Evolutionary conservation across 2,113 vertebrate genomes (phyloP).

Genomic region (Garra rufa): DNA sequence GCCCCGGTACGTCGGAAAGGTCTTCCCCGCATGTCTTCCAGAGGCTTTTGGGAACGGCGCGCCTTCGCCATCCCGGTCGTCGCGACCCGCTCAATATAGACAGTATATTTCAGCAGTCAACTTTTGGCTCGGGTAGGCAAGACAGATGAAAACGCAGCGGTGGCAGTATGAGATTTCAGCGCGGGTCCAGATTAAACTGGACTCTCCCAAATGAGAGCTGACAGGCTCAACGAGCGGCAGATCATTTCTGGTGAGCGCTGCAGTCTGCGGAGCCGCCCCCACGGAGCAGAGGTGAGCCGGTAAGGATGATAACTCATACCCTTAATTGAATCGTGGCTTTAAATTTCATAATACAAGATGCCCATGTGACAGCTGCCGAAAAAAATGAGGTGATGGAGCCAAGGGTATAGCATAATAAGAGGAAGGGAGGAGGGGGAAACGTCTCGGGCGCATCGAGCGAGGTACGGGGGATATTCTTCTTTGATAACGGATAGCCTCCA

Average conservation of each 20-base stretch:
- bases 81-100: slow-evolving; percentile 29
- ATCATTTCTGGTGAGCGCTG: slow-evolving; percentile 55
- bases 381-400: slow-evolving; percentile 68
- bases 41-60: neutral
- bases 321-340: slow-evolving; percentile 87
- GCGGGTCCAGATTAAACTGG: slow-evolving; percentile 56
- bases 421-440: slow-evolving; percentile 62
- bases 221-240: slow-evolving; percentile 59
- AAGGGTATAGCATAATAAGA: slow-evolving; percentile 75
- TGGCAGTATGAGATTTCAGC: slow-evolving; percentile 52
- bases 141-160: slow-evolving; percentile 55
- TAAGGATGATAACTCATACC: slow-evolving; percentile 74
- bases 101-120: slow-evolving; percentile 39
- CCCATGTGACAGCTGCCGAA: slow-evolving; percentile 72
- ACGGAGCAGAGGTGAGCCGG: slow-evolving; percentile 58
- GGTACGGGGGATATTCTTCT: slow-evolving; percentile 77
- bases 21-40: neutral
- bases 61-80: neutral
- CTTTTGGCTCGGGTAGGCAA: slow-evolving; percentile 33
- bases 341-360: slow-evolving; percentile 80
- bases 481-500: slow-evolving; percentile 92
- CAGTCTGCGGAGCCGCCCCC: slow-evolving; percentile 39
- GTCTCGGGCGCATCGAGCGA: slow-evolving; percentile 65
- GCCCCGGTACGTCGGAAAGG: neutral
- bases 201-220: slow-evolving; percentile 63